These are phyloP conservation scores for Apodemia zela DNA, from an alignment of 2,888 invertebrate species.

Conservation along the genomic window DNA sequence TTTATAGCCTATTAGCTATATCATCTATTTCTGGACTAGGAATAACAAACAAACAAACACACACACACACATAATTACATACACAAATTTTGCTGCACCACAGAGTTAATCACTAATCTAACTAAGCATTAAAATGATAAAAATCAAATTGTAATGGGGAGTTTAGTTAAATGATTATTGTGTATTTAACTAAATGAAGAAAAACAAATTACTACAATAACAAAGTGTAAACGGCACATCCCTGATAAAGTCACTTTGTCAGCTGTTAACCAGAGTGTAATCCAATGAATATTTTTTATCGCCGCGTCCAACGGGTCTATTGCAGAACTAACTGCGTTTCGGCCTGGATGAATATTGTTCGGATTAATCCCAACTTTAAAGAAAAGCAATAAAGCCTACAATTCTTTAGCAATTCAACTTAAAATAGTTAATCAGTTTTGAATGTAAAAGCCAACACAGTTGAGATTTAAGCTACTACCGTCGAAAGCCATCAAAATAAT, in stretches of 20 bases:
- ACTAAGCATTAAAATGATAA: no score
- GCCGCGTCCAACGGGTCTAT: constrained; percentile 66
- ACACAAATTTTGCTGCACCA: no score
- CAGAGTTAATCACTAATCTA: no score
- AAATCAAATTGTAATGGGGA: no score
- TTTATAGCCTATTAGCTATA: no score
- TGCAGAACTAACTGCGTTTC: constrained; percentile 38
- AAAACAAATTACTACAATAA: not conserved
- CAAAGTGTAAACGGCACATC: constrained; percentile 33
- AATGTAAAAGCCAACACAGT: constrained; percentile 25
- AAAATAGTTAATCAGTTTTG: constrained; percentile 9
- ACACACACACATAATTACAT: no score
- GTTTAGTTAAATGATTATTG: no score
- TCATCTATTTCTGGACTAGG: no score
- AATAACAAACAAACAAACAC: no score
- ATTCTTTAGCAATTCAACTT: not conserved
- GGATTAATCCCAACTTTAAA: constrained; percentile 40
- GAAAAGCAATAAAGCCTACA: constrained; percentile 30
- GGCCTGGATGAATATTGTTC: constrained; percentile 29
- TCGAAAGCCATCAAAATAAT: constrained; percentile 62
- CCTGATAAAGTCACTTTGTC: constrained; percentile 61
- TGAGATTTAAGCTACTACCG: constrained; percentile 44
- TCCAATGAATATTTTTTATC: constrained; percentile 78
- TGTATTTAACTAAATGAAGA: no score
- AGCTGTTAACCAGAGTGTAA: constrained; percentile 75